Conservation (phyloP, 2,888 invertebrate species). For the Unio pictorum region DNA sequence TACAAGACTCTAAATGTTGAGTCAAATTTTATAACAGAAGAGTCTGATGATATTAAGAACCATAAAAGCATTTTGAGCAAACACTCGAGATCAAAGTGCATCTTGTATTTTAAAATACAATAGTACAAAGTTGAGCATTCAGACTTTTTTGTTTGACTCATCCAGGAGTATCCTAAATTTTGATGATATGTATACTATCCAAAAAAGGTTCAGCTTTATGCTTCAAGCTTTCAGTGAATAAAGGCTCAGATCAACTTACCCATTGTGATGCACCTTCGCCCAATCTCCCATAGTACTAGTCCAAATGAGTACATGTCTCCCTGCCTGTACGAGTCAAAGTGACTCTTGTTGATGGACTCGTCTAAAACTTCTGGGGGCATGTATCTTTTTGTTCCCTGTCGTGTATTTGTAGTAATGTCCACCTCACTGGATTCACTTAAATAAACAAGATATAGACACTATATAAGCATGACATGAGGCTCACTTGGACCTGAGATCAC, state of each 20-base stretch:
- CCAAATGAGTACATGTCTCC: conserved; percentile 75
- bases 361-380: conserved; percentile 94
- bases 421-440: conserved; percentile 76
- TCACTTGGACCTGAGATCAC: neutral
- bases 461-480: neutral
- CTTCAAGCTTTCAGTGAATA: neutral
- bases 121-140: no score
- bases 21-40: no score
- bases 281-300: conserved; percentile 74
- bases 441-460: conserved; percentile 8
- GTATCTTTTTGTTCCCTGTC: conserved; percentile 88
- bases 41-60: no score
- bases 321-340: conserved; percentile 74
- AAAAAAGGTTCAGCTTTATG: neutral
- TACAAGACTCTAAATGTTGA: no score
- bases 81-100: no score
- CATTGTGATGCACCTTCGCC: conserved; percentile 59
- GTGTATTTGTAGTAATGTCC: conserved; percentile 82
- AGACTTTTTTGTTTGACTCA: no score
- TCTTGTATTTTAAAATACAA: no score
- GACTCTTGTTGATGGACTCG: conserved; percentile 80
- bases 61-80: no score
- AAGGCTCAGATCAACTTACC: conserved; percentile 43
- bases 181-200: no score
- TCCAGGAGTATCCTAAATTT: no score